Evolutionary conservation across 2,797 vertebrate species (phyloP).

Genomic region (Anisognathus igniventris): DNA sequence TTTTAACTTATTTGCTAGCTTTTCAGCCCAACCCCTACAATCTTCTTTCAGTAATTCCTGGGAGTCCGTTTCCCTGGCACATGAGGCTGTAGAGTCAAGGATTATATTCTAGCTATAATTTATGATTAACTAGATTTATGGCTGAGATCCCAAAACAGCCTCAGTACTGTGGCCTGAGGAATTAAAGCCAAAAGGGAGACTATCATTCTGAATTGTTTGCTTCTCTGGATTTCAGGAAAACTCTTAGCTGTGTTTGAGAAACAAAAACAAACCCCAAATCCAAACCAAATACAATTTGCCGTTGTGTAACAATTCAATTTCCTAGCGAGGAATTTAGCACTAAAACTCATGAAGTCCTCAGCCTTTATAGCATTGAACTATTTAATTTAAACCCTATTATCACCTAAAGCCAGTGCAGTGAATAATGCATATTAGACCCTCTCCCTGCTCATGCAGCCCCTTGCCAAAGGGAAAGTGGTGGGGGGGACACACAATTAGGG

Average conservation of each 20-base stretch:
- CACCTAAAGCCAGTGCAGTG: constrained; percentile 28
- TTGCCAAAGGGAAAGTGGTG: neutral
- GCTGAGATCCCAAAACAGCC: constrained; percentile 42
- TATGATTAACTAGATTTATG: constrained; percentile 67
- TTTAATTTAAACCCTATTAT: constrained; percentile 47
- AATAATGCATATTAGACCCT: constrained; percentile 44
- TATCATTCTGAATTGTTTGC: constrained; percentile 41
- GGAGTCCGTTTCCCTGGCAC: constrained; percentile 40
- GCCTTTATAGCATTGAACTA: constrained; percentile 37
- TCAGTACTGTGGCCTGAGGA: constrained; percentile 19
- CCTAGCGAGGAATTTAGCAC: neutral
- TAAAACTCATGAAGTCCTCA: neutral
- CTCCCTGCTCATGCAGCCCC: neutral
- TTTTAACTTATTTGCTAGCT: constrained; percentile 34
- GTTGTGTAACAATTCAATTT: constrained; percentile 52
- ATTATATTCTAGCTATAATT: constrained; percentile 66
- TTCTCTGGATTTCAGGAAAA: constrained; percentile 35
- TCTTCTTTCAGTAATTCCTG: constrained; percentile 61
- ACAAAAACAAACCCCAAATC: constrained; percentile 29
- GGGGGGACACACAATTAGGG: neutral
- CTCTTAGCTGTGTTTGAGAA: constrained; percentile 17
- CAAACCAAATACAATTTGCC: constrained; percentile 42
- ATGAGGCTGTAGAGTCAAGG: constrained; percentile 29
- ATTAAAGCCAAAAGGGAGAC: constrained; percentile 47
- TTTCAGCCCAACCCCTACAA: constrained; percentile 8